A percentile compares a stretch with the other conserved stretches of the same genome.
phyloP scores from a whole-genome alignment of 2,797 vertebrate species.

The Anisognathus igniventris region DNA sequence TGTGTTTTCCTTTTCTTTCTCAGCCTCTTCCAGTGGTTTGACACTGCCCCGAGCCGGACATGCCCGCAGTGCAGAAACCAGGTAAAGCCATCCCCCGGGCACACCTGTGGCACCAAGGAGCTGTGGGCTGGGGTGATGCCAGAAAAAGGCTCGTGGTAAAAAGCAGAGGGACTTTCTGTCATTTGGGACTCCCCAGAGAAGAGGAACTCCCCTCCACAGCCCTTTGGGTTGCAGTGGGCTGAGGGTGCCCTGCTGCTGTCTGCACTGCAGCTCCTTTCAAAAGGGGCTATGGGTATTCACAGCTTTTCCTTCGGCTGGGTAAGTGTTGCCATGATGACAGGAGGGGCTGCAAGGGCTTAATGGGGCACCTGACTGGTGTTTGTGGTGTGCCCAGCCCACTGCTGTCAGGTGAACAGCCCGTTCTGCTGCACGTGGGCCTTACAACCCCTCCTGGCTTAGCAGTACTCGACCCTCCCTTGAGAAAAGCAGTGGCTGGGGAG shows the following conservation, averaged over 20 bases:
- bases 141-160: neutral
- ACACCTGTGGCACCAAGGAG: rapidly evolving
- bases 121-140: rapidly evolving
- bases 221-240: neutral
- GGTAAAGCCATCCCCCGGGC: slow-evolving; percentile 65
- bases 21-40: slow-evolving; percentile 92
- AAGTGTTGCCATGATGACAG: neutral
- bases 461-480: rapidly evolving
- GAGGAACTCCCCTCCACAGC: neutral
- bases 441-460: neutral
- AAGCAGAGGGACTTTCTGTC: neutral
- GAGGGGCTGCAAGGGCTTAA: neutral
- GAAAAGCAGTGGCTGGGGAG: neutral
- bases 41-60: slow-evolving; percentile 88
- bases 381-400: neutral
- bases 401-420: rapidly evolving
- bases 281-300: neutral
- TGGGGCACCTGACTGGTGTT: neutral
- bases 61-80: slow-evolving; percentile 94
- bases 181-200: neutral
- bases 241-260: neutral
- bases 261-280: neutral
- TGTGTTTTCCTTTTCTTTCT: neutral
- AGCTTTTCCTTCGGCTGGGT: neutral
- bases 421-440: neutral